These are phyloP conservation scores for Acanthosepion pharaonis DNA, from an alignment of 2,888 invertebrate genomes.

Conservation along the genomic window DNA sequence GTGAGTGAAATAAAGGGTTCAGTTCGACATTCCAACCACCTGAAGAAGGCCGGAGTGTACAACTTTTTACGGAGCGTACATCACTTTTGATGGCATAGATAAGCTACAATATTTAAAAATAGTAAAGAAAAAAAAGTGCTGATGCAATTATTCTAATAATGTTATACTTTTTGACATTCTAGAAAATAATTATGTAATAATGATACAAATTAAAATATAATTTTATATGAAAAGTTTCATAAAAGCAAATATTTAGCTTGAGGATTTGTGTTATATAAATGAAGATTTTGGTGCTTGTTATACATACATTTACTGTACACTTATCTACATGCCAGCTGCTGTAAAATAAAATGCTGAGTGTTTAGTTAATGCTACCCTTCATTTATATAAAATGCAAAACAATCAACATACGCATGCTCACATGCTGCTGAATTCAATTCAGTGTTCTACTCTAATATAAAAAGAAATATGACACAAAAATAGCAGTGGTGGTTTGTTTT, in stretches of 20 bases:
- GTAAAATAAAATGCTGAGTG: neutral
- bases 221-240: too few species aligned
- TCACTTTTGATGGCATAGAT: too few species aligned
- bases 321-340: neutral
- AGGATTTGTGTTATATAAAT: neutral
- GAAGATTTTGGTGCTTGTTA: neutral
- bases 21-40: too few species aligned
- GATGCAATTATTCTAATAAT: too few species aligned
- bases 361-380: neutral
- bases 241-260: neutral
- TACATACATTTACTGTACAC: neutral
- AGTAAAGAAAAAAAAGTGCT: too few species aligned
- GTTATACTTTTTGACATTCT: too few species aligned
- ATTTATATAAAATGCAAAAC: constrained; percentile 20
- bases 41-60: too few species aligned
- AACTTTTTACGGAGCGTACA: too few species aligned
- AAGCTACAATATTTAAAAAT: too few species aligned
- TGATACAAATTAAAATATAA: too few species aligned
- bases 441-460: neutral
- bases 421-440: constrained; percentile 16
- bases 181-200: too few species aligned
- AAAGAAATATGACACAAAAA: constrained; percentile 33
- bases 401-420: neutral
- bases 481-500: neutral
- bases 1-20: too few species aligned